Evolutionary conservation across 1,140 invertebrate species (phyloP).

Genomic region (Caenorhabditis brenneri): DNA sequence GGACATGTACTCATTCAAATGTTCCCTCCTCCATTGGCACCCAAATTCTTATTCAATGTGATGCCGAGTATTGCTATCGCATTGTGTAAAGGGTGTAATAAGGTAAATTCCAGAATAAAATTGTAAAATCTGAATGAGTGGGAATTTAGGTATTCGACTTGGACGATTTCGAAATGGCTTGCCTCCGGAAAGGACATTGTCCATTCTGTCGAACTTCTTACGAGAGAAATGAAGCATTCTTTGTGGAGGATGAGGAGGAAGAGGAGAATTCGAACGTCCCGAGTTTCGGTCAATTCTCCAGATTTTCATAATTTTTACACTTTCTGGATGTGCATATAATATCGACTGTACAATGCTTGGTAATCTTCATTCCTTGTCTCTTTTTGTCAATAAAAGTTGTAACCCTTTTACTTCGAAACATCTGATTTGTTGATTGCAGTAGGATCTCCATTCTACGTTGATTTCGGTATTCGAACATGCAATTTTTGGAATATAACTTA

Average conservation of each 20-base stretch:
- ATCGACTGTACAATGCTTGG: no score
- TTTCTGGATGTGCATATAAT: no score
- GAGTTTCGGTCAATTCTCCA: conserved; percentile 6
- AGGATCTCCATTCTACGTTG: no score
- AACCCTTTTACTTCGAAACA: no score
- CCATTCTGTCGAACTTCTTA: conserved; percentile 82
- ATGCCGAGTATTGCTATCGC: conserved; percentile 89
- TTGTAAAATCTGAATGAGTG: conserved; percentile 61
- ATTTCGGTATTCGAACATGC: no score
- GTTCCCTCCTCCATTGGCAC: conserved; percentile 80
- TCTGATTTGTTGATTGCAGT: conserved; percentile 89
- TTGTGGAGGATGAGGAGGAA: conserved; percentile 16
- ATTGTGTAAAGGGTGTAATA: conserved; percentile 84
- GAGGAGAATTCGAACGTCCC: not conserved
- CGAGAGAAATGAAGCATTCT: not conserved
- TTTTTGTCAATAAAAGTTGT: no score
- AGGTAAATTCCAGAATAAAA: conserved; percentile 76
- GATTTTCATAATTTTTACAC: conserved; percentile 17
- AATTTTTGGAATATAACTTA: no score
- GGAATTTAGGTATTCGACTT: conserved; percentile 91
- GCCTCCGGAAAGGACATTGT: conserved; percentile 87
- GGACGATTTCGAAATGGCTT: conserved; percentile 94
- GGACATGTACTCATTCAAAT: conserved; percentile 83
- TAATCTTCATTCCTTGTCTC: no score
- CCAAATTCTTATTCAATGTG: conserved; percentile 86